Percentiles rank a stretch among this genome's conserved stretches.
Conservation (phyloP, 1,140 invertebrate genomes). For the Trachymyrmex septentrionalis region DNA sequence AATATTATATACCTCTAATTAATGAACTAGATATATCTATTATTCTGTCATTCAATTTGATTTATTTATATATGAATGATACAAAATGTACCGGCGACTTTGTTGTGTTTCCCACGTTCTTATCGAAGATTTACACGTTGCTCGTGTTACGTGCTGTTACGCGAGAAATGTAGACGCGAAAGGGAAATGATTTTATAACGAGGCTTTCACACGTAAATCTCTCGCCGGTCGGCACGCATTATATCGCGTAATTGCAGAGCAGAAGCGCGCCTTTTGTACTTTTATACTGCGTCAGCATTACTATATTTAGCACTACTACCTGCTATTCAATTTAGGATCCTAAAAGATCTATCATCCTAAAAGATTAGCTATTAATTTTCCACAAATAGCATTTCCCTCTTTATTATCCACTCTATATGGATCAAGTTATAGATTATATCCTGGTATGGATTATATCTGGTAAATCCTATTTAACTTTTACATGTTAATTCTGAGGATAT, state of each 20-base stretch:
- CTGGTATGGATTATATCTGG: too few species aligned
- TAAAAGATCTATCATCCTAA: neutral
- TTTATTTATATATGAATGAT: neutral
- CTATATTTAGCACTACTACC: neutral
- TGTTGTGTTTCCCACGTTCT: constrained; percentile 2
- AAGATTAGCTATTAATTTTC: neutral
- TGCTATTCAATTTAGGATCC: neutral
- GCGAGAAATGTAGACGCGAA: constrained; percentile 50
- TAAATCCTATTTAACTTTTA: constrained; percentile 1
- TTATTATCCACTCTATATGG: neutral
- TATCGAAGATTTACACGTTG: constrained; percentile 9
- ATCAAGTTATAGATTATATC: neutral
- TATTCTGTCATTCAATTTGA: constrained; percentile 1
- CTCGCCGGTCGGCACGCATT: constrained; percentile 7
- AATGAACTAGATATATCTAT: neutral
- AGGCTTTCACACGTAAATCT: constrained; percentile 36
- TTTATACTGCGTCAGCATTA: constrained; percentile 37
- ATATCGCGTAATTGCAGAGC: constrained; percentile 23
- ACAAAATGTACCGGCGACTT: neutral
- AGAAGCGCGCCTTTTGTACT: constrained; percentile 40
- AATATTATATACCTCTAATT: constrained; percentile 16
- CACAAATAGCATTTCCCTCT: neutral
- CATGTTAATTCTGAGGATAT: neutral
- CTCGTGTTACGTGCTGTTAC: constrained; percentile 27
- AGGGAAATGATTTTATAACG: constrained; percentile 50